Conservation (phyloP, 2,113 vertebrate genomes). For the Hyaena hyaena region DNA sequence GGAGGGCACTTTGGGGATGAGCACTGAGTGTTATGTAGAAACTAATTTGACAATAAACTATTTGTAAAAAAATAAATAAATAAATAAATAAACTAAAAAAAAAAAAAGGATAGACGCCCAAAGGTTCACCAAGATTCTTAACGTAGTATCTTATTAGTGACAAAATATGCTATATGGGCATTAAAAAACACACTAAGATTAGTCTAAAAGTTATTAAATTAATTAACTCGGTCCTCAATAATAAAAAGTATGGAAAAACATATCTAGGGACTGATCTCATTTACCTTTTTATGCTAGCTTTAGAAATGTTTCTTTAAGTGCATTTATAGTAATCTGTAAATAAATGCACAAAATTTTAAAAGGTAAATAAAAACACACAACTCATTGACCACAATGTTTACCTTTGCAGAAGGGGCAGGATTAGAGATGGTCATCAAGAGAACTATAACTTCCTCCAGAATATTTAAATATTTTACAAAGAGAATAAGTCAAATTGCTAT, state of each 20-base stretch:
- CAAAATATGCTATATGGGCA: neutral
- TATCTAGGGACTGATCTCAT: neutral
- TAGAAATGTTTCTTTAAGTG: constrained; percentile 25
- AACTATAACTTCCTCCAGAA: neutral
- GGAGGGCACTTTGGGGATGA: too few relatives aligned
- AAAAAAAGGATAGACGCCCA: neutral
- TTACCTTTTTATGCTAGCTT: constrained; percentile 1
- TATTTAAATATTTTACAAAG: neutral
- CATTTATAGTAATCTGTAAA: neutral
- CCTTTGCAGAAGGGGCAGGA: neutral
- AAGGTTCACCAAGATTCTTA: neutral
- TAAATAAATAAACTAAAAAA: too few relatives aligned
- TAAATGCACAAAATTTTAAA: neutral
- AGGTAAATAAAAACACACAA: neutral
- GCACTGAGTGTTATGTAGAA: too few relatives aligned
- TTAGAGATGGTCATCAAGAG: neutral
- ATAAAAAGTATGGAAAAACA: constrained; percentile 6
- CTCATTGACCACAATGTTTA: neutral
- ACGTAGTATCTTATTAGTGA: neutral
- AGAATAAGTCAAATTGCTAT: neutral
- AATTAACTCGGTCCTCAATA: neutral
- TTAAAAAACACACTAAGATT: neutral
- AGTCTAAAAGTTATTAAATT: neutral
- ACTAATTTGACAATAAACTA: too few relatives aligned
- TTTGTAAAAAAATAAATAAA: too few relatives aligned